Base-by-base conservation (phyloP, 2,888 invertebrate species). In the Rotaria magnacalcarata region DNA sequence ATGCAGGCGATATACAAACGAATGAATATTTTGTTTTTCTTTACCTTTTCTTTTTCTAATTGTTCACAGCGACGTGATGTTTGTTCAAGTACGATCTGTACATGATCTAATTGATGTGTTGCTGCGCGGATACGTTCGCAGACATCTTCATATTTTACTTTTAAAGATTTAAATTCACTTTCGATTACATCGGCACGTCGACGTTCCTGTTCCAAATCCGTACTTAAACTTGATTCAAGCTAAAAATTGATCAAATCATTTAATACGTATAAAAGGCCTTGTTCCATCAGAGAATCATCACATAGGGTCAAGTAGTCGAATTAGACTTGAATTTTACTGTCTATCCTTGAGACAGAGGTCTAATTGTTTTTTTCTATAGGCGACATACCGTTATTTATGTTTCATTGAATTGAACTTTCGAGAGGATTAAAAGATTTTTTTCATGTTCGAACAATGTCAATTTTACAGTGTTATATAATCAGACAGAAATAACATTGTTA, bases 41-140 rank as follows among this genome's bases (percentile, higher is more conserved):
- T 7, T 75, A 75, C 75, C 16, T 75, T 75, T 75, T 75, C 75
- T 43, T 75, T n/a, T 75, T 75, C 75, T 43, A 75, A 43, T 75
- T 75, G 19, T 24, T 75, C 75, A 43, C 75, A 75, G 43, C 75
- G 75, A 8, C 43, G 41, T 75, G 43, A 75, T 43, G 43, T 43
- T 75, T 75, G 75, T 8, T 75, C 75, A 16, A 75, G n/a, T 10
- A 10, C 75, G 41, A 21, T 5, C 43, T 75, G 75, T 75, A 75
- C 24, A 43, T 10, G 43, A 43, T 75, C 75, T 6, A 75, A 41
- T 43, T 75, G 75, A 19, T 43, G 43, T 21, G 75, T 43, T 5
- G n/a, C 75, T 21, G 43, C 16, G 7, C 8, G 41, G 16, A 75
- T 75, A 43, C 75, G 75, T 41, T n/a, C 75, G 43, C 43, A 75